These are phyloP conservation scores for Heliothis peltigera DNA, from an alignment of 2,888 invertebrate genomes.

Conservation along the genomic window DNA sequence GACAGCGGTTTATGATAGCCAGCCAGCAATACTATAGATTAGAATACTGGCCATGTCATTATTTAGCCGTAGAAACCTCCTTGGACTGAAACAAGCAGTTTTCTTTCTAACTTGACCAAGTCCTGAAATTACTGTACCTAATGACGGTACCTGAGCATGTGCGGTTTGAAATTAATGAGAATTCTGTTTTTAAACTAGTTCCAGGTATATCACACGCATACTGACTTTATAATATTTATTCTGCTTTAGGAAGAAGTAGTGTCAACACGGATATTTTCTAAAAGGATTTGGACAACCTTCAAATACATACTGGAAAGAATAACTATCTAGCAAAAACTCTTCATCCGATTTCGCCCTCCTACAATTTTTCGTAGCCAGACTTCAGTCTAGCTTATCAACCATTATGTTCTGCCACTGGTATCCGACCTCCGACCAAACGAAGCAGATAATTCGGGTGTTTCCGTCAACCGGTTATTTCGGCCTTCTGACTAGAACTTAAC, in stretches of 20 bases:
- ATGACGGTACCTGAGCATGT: conserved; percentile 3
- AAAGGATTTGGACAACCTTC: no score
- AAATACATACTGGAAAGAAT: conserved; percentile 3
- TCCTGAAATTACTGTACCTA: background rate
- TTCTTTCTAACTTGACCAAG: background rate
- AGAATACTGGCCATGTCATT: conserved; percentile 9
- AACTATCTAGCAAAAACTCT: conserved; percentile 19
- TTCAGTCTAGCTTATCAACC: background rate
- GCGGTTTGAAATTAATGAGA: conserved; percentile 11
- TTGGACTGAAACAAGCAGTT: background rate
- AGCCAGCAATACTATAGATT: conserved; percentile 25
- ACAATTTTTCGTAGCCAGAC: background rate
- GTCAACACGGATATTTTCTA: background rate
- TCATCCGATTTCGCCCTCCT: no score
- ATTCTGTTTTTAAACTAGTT: conserved; percentile 15
- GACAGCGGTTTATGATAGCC: conserved; percentile 42
- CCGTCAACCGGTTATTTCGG: conserved; percentile 1
- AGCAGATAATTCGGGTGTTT: conserved; percentile 1
- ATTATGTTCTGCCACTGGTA: background rate
- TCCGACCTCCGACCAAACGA: background rate
- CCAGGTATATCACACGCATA: background rate
- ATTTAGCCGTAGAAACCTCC: background rate
- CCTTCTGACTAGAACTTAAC: background rate
- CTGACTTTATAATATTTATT: background rate
- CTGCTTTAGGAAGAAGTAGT: background rate